Percentiles rank a stretch among this genome's conserved stretches.
Conservation (phyloP, 2,113 vertebrate species). For the Tor tambroides region DNA sequence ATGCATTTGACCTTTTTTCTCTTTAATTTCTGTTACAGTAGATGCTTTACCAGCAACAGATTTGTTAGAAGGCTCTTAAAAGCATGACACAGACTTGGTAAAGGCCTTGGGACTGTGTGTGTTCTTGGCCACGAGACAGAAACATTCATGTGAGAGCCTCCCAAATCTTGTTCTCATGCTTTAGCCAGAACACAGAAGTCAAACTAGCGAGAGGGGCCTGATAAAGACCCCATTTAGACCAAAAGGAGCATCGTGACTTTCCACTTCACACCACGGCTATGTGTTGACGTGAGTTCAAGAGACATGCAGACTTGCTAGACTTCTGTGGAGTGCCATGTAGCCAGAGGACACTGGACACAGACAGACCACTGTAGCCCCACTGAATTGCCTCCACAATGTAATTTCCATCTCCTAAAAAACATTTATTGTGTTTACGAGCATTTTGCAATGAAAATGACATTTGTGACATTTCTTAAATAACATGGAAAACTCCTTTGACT, state of each 20-base stretch:
- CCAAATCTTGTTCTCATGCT: background rate
- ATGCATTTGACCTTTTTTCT: background rate
- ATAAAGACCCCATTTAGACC: conserved; percentile 34
- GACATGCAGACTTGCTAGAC: conserved; percentile 37
- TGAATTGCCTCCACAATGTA: background rate
- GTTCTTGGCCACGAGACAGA: background rate
- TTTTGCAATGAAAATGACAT: too few relatives aligned
- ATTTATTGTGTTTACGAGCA: too few relatives aligned
- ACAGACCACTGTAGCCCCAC: background rate
- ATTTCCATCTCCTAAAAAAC: too few relatives aligned
- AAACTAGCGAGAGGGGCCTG: conserved; percentile 26
- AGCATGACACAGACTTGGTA: background rate
- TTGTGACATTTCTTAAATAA: too few relatives aligned
- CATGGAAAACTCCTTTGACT: too few relatives aligned
- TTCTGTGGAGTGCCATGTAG: conserved; percentile 16
- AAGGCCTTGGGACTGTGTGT: background rate
- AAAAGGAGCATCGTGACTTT: conserved; percentile 29
- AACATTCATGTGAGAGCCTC: conserved; percentile 2
- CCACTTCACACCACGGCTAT: conserved; percentile 4
- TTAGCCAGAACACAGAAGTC: conserved; percentile 31
- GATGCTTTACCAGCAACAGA: background rate
- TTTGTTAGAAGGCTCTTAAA: background rate
- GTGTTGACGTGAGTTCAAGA: conserved; percentile 37
- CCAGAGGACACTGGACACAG: conserved; percentile 27
- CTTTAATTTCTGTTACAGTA: background rate